phyloP scores from a whole-genome alignment of 2,113 vertebrate species.

The Mustela lutreola region DNA sequence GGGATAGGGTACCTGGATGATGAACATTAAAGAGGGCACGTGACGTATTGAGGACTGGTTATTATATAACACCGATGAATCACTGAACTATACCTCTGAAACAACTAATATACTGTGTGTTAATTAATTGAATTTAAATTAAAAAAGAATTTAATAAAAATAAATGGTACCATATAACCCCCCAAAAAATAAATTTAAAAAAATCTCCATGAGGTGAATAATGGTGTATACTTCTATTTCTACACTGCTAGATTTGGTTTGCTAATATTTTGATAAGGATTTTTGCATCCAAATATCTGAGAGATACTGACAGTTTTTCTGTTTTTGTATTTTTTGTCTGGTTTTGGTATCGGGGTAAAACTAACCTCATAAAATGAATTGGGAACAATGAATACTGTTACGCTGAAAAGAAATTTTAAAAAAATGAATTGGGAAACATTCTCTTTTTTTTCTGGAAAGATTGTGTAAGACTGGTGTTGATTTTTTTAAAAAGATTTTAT shows the following conservation, averaged over 20 bases:
- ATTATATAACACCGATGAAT: not conserved
- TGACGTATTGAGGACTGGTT: not conserved
- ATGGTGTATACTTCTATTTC: conserved; percentile 43
- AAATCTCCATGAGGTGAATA: not conserved
- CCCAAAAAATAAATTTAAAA: not conserved
- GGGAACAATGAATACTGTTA: not conserved
- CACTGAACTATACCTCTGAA: not conserved
- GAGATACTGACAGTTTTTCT: not conserved
- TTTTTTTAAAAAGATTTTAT: conserved; percentile 16
- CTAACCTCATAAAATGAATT: conserved; percentile 42
- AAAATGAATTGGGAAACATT: conserved; percentile 42
- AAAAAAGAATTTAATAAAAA: not conserved
- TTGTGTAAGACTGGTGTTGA: conserved; percentile 8
- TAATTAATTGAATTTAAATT: not conserved
- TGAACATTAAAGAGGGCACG: not conserved
- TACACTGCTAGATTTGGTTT: conserved; percentile 45
- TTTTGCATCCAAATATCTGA: conserved; percentile 56
- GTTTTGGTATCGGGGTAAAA: conserved; percentile 42
- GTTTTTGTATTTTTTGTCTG: conserved; percentile 54
- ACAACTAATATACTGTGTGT: not conserved
- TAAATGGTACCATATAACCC: not conserved
- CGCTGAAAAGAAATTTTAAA: too few relatives aligned
- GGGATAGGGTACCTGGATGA: not conserved
- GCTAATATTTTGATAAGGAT: conserved; percentile 54
- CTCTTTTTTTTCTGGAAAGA: conserved; percentile 30